These are phyloP conservation scores for Saturnia japonica DNA, from an alignment of 2,888 invertebrate genomes.

Conservation along the genomic window DNA sequence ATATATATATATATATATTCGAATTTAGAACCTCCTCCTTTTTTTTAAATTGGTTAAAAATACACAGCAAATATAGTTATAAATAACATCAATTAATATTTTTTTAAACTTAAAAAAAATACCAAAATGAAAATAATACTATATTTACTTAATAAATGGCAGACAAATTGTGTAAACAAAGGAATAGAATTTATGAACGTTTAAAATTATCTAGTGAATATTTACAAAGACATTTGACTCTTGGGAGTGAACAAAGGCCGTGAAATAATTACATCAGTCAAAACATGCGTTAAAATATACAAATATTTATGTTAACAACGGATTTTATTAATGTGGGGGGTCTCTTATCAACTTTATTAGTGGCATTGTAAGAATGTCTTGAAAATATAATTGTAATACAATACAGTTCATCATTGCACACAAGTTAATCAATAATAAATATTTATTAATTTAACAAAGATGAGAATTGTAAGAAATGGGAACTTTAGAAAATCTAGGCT, in stretches of 20 bases:
- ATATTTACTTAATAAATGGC: neutral
- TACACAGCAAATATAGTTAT: too few species aligned
- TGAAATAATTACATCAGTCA: conserved; percentile 32
- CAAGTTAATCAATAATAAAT: neutral
- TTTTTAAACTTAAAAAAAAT: too few species aligned
- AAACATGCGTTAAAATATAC: conserved; percentile 26
- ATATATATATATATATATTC: too few species aligned
- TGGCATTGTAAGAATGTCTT: neutral
- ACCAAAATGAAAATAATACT: neutral
- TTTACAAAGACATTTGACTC: conserved; percentile 28
- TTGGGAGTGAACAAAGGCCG: conserved; percentile 23
- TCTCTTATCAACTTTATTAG: conserved; percentile 8
- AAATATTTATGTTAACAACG: conserved; percentile 21
- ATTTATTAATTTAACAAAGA: neutral
- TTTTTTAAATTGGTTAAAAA: too few species aligned
- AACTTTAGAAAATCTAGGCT: too few species aligned
- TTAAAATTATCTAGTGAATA: neutral
- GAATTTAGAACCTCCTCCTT: too few species aligned
- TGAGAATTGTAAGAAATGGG: too few species aligned
- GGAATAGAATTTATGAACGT: neutral
- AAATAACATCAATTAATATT: too few species aligned
- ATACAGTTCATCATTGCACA: neutral
- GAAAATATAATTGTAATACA: neutral
- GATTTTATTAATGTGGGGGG: conserved; percentile 27
- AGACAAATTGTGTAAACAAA: neutral